Conservation (phyloP, 2,888 invertebrate species). For the Suillia variegata region DNA sequence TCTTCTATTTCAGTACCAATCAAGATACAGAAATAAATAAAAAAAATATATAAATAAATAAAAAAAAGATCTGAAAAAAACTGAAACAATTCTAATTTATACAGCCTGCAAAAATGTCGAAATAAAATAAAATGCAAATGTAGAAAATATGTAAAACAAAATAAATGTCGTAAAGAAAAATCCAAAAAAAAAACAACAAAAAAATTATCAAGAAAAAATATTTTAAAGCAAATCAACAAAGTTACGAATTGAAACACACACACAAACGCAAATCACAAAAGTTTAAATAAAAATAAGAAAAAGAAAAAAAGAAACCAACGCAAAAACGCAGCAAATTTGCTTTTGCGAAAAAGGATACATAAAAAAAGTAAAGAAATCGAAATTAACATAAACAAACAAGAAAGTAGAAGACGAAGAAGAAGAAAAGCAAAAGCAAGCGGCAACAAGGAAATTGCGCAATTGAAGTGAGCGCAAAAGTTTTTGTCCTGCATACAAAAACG, state of each 20-base stretch:
- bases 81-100: not conserved
- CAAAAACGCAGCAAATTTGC: too few relatives aligned
- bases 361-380: not conserved
- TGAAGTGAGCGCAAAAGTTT: too few relatives aligned
- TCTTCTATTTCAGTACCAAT: slow-evolving; percentile 1
- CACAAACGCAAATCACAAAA: not conserved
- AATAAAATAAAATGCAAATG: not conserved
- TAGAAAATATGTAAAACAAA: not conserved
- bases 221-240: not conserved
- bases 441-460: too few relatives aligned
- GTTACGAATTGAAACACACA: not conserved
- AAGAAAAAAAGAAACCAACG: too few relatives aligned
- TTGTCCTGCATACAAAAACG: too few relatives aligned
- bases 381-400: slow-evolving; percentile 4
- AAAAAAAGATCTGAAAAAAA: not conserved
- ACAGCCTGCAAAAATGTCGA: not conserved
- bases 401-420: not conserved
- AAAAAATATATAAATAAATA: not conserved
- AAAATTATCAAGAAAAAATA: not conserved
- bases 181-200: not conserved
- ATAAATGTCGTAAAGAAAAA: too few relatives aligned
- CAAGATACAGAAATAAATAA: not conserved
- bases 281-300: too few relatives aligned
- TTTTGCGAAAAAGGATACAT: not conserved
- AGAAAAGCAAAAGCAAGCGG: not conserved